Percentiles rank a stretch among this genome's conserved stretches.
These are phyloP conservation scores for Brachionus koreanus DNA, from an alignment of 1,140 invertebrate species.

Conservation along the genomic window DNA sequence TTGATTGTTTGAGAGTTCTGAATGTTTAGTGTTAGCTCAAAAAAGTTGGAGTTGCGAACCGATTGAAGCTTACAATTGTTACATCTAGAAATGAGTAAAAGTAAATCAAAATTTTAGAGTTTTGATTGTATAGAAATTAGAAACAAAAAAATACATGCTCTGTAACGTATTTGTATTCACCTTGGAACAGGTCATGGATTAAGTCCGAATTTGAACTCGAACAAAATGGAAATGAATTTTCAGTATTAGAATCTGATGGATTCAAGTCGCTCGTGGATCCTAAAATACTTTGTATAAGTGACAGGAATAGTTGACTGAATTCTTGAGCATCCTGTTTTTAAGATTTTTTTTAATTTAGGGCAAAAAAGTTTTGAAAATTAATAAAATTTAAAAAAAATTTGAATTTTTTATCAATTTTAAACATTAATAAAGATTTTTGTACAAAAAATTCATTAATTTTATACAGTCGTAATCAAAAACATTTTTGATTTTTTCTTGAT, in stretches of 20 bases:
- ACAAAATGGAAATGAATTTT: conserved; percentile 47
- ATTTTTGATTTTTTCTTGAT: no score
- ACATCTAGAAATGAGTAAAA: conserved; percentile 59
- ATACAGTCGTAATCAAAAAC: no score
- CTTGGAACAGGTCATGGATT: conserved; percentile 65
- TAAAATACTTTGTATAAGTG: conserved; percentile 63
- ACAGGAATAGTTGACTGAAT: conserved; percentile 69
- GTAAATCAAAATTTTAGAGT: conserved; percentile 46
- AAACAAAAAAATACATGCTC: conserved; percentile 57
- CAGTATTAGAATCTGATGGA: conserved; percentile 56
- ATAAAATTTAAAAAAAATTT: no score
- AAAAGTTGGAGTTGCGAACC: conserved; percentile 64
- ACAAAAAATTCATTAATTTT: no score
- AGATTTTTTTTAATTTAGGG: neutral
- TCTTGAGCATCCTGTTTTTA: conserved; percentile 68
- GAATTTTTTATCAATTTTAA: no score
- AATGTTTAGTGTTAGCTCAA: conserved; percentile 67
- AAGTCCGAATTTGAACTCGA: conserved; percentile 57
- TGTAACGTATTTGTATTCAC: conserved; percentile 67
- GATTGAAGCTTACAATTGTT: conserved; percentile 64
- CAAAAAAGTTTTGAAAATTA: no score
- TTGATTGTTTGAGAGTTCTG: conserved; percentile 62
- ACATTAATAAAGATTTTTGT: no score
- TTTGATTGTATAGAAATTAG: neutral
- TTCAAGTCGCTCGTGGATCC: neutral